These are phyloP conservation scores for Gallinago nigripennis DNA, from an alignment of 2,797 vertebrate genomes.

Conservation along the genomic window DNA sequence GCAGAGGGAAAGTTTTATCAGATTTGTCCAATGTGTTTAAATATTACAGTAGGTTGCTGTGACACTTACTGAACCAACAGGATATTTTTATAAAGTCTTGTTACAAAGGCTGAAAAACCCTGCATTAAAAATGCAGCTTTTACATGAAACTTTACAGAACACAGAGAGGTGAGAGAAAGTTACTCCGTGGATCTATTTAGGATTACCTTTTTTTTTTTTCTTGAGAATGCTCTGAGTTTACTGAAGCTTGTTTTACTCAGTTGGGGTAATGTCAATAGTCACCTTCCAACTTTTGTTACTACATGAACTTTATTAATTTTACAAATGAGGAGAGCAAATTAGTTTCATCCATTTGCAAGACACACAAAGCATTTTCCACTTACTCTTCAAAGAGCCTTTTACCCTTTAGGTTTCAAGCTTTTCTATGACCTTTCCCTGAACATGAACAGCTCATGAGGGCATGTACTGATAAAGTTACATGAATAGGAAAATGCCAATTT, in stretches of 20 bases:
- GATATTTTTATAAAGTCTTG: background rate
- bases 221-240: background rate
- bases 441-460: background rate
- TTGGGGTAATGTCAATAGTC: background rate
- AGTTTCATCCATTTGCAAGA: background rate
- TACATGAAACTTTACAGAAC: background rate
- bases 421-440: background rate
- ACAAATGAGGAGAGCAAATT: background rate
- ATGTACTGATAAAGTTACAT: background rate
- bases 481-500: background rate
- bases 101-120: fast-evolving
- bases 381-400: background rate
- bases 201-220: background rate
- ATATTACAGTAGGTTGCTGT: background rate
- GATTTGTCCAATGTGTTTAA: background rate
- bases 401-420: background rate
- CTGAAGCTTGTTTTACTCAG: background rate
- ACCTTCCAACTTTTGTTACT: background rate
- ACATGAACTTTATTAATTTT: background rate
- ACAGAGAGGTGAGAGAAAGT: background rate
- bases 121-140: background rate
- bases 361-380: background rate
- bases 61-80: background rate
- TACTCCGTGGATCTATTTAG: background rate
- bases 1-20: background rate